phyloP scores from a whole-genome alignment of 2,113 vertebrate species.

The Tichodroma muraria region DNA sequence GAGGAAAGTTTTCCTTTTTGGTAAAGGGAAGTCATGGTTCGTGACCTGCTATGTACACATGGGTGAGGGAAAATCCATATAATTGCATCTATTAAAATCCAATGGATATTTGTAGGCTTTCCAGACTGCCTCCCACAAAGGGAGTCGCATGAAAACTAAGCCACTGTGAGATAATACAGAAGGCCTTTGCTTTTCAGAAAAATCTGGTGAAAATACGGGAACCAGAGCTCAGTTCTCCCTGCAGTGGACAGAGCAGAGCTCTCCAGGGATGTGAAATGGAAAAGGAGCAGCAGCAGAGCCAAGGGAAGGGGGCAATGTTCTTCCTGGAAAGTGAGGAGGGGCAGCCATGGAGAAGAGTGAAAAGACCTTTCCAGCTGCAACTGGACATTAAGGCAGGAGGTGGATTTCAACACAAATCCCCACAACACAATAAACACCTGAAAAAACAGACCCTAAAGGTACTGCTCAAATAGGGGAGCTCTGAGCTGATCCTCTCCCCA shows the following conservation, averaged over 20 bases:
- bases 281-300: neutral
- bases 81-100: neutral
- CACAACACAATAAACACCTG: neutral
- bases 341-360: neutral
- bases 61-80: neutral
- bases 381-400: neutral
- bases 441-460: neutral
- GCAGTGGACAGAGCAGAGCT: neutral
- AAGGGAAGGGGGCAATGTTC: neutral
- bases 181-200: neutral
- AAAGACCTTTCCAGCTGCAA: neutral
- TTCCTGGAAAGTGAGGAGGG: neutral
- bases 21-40: neutral
- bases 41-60: accelerated
- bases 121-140: neutral
- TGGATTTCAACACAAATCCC: neutral
- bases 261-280: accelerated
- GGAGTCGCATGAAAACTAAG: neutral
- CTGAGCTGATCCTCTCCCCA: neutral
- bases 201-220: neutral
- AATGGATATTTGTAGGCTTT: neutral
- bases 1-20: neutral
- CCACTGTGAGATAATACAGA: neutral
- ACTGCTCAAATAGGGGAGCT: neutral
- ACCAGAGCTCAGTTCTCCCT: neutral